Percentiles rank a stretch among this genome's conserved stretches.
These are phyloP conservation scores for Parnassius glacialis DNA, from an alignment of 2,888 invertebrate genomes.

Conservation along the genomic window DNA sequence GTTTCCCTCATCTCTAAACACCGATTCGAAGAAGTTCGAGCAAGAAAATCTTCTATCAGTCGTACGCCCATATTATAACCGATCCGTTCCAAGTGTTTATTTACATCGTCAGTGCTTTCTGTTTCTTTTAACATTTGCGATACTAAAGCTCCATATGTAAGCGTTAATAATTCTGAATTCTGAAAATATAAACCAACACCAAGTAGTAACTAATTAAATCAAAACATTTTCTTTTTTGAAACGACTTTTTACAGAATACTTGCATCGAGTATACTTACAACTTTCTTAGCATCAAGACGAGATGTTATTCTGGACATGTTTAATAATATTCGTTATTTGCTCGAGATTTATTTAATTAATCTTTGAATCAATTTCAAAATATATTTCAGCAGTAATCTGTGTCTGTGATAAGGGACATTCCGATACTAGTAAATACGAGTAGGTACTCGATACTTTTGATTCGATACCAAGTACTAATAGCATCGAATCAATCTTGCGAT, in stretches of 20 bases:
- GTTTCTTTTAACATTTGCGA: conserved; percentile 98
- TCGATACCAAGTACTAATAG: too few species aligned
- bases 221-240: too few species aligned
- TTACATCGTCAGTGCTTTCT: conserved; percentile 98
- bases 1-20: conserved; percentile 98
- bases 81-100: conserved; percentile 96
- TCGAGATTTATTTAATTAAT: background rate
- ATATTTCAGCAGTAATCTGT: too few species aligned
- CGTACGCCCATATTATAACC: conserved; percentile 99
- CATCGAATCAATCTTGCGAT: too few species aligned
- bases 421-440: too few species aligned
- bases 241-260: too few species aligned
- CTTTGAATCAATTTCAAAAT: too few species aligned
- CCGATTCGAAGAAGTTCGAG: conserved; percentile 92
- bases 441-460: too few species aligned
- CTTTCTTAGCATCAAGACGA: conserved; percentile 88
- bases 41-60: conserved; percentile 98
- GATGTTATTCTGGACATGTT: conserved; percentile 86
- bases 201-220: too few species aligned
- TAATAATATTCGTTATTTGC: background rate
- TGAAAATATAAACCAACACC: conserved; percentile 57
- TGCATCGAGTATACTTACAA: conserved; percentile 73
- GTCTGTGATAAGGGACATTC: too few species aligned
- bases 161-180: conserved; percentile 97
- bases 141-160: conserved; percentile 98